These are phyloP conservation scores for Sciaenops ocellatus DNA, from an alignment of 2,797 vertebrate species.

Conservation along the genomic window DNA sequence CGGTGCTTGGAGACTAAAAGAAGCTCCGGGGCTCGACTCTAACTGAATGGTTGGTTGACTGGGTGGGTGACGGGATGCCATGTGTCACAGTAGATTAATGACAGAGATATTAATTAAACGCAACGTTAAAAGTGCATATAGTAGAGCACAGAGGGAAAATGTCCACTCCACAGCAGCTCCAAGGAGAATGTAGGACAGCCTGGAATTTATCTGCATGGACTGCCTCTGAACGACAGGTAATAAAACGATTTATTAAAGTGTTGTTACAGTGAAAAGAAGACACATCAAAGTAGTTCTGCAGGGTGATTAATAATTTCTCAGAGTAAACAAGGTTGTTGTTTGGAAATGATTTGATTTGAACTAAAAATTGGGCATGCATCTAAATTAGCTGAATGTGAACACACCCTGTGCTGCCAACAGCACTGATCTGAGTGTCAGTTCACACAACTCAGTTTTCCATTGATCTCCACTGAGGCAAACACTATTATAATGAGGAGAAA, in stretches of 20 bases:
- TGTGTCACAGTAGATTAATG: constrained; percentile 83
- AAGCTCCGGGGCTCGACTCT: constrained; percentile 59
- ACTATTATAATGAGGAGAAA: constrained; percentile 38
- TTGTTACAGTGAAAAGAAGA: constrained; percentile 49
- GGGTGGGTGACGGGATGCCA: constrained; percentile 54
- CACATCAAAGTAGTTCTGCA: constrained; percentile 44
- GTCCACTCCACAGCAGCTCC: constrained; percentile 51
- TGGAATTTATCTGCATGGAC: constrained; percentile 51
- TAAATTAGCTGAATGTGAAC: constrained; percentile 43
- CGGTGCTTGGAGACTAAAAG: constrained; percentile 52
- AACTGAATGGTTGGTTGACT: constrained; percentile 55
- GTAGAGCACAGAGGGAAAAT: constrained; percentile 68
- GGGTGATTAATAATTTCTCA: constrained; percentile 32
- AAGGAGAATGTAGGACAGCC: constrained; percentile 75
- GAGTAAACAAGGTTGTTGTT: constrained; percentile 36
- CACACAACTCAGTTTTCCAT: constrained; percentile 22
- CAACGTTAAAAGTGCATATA: constrained; percentile 81
- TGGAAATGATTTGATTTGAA: constrained; percentile 39
- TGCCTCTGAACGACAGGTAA: constrained; percentile 36
- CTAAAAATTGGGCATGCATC: constrained; percentile 30
- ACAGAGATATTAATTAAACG: constrained; percentile 83
- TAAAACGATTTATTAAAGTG: constrained; percentile 39
- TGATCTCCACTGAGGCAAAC: constrained; percentile 48
- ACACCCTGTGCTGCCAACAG: constrained; percentile 21
- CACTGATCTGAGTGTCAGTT: constrained; percentile 38